phyloP scores from a whole-genome alignment of 2,888 invertebrate species.

The Cryptocephalus primarius region DNA sequence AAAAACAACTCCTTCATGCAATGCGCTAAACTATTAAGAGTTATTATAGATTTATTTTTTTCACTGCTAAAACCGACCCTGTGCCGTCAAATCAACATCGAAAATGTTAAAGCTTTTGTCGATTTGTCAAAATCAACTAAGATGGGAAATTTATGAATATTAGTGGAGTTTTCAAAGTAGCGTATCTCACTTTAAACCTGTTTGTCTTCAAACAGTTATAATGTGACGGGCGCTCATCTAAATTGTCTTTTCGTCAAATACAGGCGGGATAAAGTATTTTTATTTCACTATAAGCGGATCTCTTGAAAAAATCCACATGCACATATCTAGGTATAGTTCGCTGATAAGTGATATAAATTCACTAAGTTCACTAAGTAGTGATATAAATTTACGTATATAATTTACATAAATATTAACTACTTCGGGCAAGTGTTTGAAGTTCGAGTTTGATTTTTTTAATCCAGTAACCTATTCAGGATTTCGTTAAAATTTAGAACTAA shows the following conservation, averaged over 20 bases:
- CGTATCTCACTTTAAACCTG: slow-evolving; percentile 10
- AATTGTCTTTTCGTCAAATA: slow-evolving; percentile 16
- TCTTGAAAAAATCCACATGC: slow-evolving; percentile 13
- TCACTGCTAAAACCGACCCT: neutral
- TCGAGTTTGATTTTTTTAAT: too few relatives aligned
- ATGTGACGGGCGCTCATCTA: slow-evolving; percentile 13
- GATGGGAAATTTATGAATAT: slow-evolving; percentile 18
- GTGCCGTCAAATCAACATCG: neutral
- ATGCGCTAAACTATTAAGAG: too few relatives aligned
- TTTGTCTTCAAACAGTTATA: slow-evolving; percentile 9
- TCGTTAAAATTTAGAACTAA: too few relatives aligned
- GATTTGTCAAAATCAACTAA: slow-evolving; percentile 30
- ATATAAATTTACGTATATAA: slow-evolving; percentile 9
- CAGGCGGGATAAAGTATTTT: slow-evolving; percentile 15
- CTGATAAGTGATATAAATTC: slow-evolving; percentile 7
- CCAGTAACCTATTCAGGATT: too few relatives aligned
- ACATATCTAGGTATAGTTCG: slow-evolving; percentile 14
- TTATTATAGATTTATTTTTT: too few relatives aligned
- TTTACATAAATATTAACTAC: neutral
- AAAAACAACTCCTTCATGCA: too few relatives aligned
- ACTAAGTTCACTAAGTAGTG: slow-evolving; percentile 7
- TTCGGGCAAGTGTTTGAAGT: too few relatives aligned
- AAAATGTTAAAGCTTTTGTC: slow-evolving; percentile 12
- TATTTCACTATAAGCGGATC: slow-evolving; percentile 15
- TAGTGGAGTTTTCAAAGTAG: slow-evolving; percentile 15